Evolutionary conservation across 2,888 invertebrate species (phyloP), one percentile per base, ranked within the genome.

Genomic region (Drosophila longiperda): DNA sequence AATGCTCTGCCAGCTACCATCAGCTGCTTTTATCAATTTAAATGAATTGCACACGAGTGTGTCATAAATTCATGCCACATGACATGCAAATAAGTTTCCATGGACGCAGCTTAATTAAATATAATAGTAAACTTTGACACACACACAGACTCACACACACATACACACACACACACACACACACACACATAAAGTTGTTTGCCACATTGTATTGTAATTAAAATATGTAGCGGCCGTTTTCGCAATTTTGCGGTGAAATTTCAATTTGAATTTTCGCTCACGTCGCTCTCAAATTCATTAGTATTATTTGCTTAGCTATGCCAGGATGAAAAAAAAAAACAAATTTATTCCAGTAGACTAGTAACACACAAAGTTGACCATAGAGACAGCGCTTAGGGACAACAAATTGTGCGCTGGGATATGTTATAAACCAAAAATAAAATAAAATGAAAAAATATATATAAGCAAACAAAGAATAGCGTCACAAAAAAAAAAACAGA

Each of bases 41-140:
- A 89, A 90, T 86, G 82, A 87, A 91, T 90, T 87, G 87, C 76
- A 83, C 90, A 79, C 90, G 83, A 91, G 90, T 81, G 91, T 80
- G 80, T 75, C 83, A 89, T 91, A 90, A 91, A 91, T 91, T 90
- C 74, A 74, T 71, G 80, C 78, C 78, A 72, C 84, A 73, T 83
- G 90, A 86, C 90, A 90, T 72, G 72, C 76, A 76, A 75, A 75
- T 76, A 76, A 71, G 72, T 66, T 72, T 54, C 82, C 76, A 78
- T 66, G 69, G 52, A 72, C 70, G 67, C 53, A 20, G 65, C 70
- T 84, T 89, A 89, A 84, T 84, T 84, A 84, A 84, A 84, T 86
- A 78, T 54, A 75, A 80, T 57, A 49, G 53, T 54, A 68, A 45
- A 71, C 55, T 75, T 75, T 57, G 42, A 62, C 49, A 53, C 49